phyloP scores from a whole-genome alignment of 2,888 invertebrate species.

The Erebia palarica region DNA sequence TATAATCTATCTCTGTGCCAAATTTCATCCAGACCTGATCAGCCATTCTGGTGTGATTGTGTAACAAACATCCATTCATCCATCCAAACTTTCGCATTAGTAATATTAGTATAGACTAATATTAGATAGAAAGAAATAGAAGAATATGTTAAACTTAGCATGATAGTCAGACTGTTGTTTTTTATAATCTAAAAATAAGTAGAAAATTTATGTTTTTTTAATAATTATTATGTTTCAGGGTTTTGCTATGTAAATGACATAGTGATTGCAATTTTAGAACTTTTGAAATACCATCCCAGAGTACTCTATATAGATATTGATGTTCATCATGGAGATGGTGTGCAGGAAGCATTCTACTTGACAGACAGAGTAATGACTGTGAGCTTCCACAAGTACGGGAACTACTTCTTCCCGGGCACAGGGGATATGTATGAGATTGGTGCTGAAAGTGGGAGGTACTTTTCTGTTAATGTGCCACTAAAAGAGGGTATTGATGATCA shows the following conservation, averaged over 20 bases:
- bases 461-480: constrained; percentile 98
- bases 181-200: too few species aligned
- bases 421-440: constrained; percentile 99
- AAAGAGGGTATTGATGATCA: constrained; percentile 98
- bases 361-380: constrained; percentile 99
- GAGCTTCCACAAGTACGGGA: constrained; percentile 99
- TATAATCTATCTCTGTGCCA: too few species aligned
- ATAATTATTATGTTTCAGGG: constrained; percentile 75
- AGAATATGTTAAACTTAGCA: too few species aligned
- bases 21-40: too few species aligned
- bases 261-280: constrained; percentile 97
- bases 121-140: too few species aligned
- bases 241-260: constrained; percentile 99
- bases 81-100: too few species aligned
- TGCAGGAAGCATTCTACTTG: constrained; percentile 98
- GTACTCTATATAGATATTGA: constrained; percentile 99
- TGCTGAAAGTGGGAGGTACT: constrained; percentile 96
- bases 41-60: too few species aligned
- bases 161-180: too few species aligned
- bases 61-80: too few species aligned
- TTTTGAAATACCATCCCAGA: constrained; percentile 95
- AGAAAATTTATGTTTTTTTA: not conserved
- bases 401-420: constrained; percentile 98
- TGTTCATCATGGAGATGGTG: constrained; percentile 98
- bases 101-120: too few species aligned